A percentile compares a stretch with the other conserved stretches of the same genome.
Conservation (phyloP, 2,888 invertebrate genomes). For the Torymus auratus region DNA sequence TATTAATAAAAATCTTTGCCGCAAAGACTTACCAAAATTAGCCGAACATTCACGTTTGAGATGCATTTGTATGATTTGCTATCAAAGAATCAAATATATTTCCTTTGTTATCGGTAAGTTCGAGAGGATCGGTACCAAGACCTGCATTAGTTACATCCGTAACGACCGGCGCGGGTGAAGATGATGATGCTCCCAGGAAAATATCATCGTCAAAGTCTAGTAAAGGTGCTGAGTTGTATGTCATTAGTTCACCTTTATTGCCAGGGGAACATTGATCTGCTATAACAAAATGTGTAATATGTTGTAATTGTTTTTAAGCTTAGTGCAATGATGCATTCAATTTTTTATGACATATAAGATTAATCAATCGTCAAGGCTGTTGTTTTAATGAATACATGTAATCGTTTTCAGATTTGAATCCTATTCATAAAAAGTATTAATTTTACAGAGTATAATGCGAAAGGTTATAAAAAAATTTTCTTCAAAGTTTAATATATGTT, state of each 20-base stretch:
- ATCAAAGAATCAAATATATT: slow-evolving; percentile 67
- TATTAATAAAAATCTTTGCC: too few species aligned
- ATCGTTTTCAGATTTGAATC: too few species aligned
- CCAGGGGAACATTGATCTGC: slow-evolving; percentile 59
- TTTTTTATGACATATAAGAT: not conserved
- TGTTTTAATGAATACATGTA: too few species aligned
- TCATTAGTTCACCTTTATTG: slow-evolving; percentile 71
- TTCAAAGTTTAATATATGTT: too few species aligned
- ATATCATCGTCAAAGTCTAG: slow-evolving; percentile 73
- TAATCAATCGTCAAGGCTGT: slow-evolving; percentile 7
- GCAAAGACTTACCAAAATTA: slow-evolving; percentile 25
- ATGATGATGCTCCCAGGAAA: slow-evolving; percentile 65
- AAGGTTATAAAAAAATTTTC: too few species aligned
- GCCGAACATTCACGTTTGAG: slow-evolving; percentile 51
- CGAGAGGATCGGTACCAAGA: slow-evolving; percentile 64
- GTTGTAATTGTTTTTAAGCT: not conserved
- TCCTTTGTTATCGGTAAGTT: slow-evolving; percentile 67
- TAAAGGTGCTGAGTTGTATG: slow-evolving; percentile 69
- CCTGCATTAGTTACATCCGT: slow-evolving; percentile 58
- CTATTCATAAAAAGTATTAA: too few species aligned
- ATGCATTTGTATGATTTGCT: slow-evolving; percentile 61
- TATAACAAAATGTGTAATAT: slow-evolving; percentile 21
- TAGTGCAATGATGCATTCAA: not conserved
- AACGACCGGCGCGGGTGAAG: slow-evolving; percentile 60
- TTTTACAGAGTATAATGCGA: too few species aligned